These are phyloP conservation scores for Anser brachyrhynchus DNA, from an alignment of 2,113 vertebrate genomes.

Conservation along the genomic window DNA sequence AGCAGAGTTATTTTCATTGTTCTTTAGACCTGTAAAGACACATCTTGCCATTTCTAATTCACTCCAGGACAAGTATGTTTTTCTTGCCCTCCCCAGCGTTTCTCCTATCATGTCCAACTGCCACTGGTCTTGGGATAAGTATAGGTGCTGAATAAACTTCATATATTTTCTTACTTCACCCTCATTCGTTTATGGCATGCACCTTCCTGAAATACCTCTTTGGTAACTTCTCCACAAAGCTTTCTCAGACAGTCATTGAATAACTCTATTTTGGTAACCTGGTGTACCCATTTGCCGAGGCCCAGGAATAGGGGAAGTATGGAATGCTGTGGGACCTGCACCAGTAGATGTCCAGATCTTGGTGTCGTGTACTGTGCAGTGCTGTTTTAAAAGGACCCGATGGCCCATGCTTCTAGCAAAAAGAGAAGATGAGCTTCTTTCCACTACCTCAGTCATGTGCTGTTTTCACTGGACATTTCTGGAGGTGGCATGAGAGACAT, in stretches of 20 bases:
- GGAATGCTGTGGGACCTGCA: not conserved
- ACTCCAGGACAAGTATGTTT: not conserved
- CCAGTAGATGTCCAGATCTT: not conserved
- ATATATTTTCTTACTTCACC: not conserved
- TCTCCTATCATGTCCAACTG: not conserved
- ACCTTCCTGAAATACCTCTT: not conserved
- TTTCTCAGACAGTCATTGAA: not conserved
- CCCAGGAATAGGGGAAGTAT: not conserved
- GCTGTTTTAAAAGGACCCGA: not conserved
- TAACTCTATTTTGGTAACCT: not conserved
- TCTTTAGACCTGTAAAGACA: not conserved
- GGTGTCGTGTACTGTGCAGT: not conserved
- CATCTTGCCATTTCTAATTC: not conserved
- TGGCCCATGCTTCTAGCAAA: not conserved
- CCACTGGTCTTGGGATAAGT: not conserved
- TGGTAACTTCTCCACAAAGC: not conserved
- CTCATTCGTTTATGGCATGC: fast-evolving
- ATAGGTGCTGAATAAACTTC: not conserved
- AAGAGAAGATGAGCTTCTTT: not conserved
- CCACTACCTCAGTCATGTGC: fast-evolving
- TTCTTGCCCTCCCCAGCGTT: not conserved
- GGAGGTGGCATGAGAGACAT: not conserved
- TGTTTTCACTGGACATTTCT: not conserved
- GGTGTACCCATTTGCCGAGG: not conserved
- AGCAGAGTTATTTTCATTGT: not conserved